Evolutionary conservation across 2,113 vertebrate genomes (phyloP).

Genomic region (Gymnogyps californianus): DNA sequence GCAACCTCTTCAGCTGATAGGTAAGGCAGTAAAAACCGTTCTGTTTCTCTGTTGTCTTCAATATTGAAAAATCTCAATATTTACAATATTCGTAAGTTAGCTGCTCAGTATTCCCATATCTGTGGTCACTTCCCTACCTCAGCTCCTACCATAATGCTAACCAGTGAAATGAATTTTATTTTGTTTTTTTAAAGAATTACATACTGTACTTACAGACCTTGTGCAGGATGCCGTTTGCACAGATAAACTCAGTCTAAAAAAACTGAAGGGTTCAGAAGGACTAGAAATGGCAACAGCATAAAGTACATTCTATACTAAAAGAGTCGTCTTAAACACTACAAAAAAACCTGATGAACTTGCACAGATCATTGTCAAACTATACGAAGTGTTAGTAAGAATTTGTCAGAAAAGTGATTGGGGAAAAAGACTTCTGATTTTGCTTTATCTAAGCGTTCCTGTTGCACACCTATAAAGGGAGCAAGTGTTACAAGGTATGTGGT

Average conservation of each 20-base stretch:
- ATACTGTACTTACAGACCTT: background rate
- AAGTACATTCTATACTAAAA: background rate
- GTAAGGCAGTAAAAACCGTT: background rate
- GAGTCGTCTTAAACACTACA: background rate
- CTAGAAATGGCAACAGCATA: background rate
- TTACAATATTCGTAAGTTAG: background rate
- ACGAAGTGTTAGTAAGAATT: background rate
- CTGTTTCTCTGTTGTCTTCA: background rate
- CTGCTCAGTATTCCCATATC: background rate
- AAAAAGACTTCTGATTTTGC: background rate
- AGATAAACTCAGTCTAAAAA: background rate
- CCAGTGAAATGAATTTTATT: background rate
- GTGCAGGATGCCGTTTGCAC: background rate
- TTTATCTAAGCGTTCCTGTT: background rate
- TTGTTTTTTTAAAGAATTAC: background rate
- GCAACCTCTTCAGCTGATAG: background rate
- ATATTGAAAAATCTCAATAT: background rate
- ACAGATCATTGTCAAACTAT: background rate
- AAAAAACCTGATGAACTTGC: background rate
- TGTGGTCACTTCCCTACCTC: background rate
- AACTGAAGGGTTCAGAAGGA: background rate
- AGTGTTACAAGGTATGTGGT: background rate
- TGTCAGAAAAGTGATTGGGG: background rate
- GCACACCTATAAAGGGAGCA: background rate
- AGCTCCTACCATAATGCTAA: background rate